phyloP scores from a whole-genome alignment of 1,140 invertebrate species.

The Cepaea nemoralis region DNA sequence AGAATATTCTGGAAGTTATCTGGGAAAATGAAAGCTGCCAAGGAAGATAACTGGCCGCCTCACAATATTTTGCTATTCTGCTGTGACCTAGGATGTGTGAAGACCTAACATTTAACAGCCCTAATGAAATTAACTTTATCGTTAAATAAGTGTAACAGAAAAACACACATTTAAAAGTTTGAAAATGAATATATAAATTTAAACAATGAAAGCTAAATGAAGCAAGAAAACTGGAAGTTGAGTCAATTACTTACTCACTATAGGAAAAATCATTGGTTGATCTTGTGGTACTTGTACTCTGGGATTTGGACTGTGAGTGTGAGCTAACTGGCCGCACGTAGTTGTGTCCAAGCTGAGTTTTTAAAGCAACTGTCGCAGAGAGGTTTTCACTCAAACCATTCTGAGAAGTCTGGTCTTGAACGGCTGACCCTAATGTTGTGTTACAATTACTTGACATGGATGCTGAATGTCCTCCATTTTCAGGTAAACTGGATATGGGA shows the following conservation, averaged over 20 bases:
- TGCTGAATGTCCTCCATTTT: neutral
- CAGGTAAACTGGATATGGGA: neutral
- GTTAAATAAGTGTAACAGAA: too few species aligned
- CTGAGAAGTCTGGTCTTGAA: neutral
- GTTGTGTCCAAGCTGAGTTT: neutral
- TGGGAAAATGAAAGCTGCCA: too few species aligned
- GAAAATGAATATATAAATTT: too few species aligned
- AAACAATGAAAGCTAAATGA: too few species aligned
- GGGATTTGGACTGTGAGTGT: neutral
- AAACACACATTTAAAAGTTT: too few species aligned
- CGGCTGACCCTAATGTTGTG: neutral
- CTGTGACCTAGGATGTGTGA: too few species aligned
- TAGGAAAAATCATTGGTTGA: neutral
- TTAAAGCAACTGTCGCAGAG: neutral
- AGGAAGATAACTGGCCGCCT: too few species aligned
- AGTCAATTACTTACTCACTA: constrained; percentile 12
- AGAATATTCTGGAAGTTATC: too few species aligned
- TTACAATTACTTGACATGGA: neutral
- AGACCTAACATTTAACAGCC: too few species aligned
- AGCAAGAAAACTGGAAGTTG: too few species aligned
- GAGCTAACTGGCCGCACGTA: neutral
- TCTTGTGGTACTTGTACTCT: neutral
- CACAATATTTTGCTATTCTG: too few species aligned
- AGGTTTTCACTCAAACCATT: neutral
- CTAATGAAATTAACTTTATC: too few species aligned